Conservation (phyloP, 2,888 invertebrate genomes). For the Ceriagrion tenellum region DNA sequence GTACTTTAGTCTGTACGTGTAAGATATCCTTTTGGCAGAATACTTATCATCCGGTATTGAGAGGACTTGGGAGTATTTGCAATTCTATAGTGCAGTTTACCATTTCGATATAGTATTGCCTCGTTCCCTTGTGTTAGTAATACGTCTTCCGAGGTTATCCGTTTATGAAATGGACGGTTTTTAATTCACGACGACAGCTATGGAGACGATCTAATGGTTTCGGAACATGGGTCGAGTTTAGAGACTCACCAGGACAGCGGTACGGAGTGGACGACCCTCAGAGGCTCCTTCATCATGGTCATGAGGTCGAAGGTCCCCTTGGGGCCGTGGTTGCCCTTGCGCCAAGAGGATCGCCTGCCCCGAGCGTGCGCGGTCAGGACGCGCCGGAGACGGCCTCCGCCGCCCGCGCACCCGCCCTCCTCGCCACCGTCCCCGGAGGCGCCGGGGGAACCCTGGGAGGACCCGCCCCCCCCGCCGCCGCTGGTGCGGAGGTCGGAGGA, state of each 20-base stretch:
- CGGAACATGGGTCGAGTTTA: too few species aligned
- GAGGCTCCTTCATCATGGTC: conserved; percentile 76
- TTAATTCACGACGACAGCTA: too few species aligned
- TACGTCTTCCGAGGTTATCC: too few species aligned
- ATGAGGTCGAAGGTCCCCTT: conserved; percentile 74
- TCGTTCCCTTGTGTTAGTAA: too few species aligned
- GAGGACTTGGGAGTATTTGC: too few species aligned
- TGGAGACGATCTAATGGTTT: too few species aligned
- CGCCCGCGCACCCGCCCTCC: neutral
- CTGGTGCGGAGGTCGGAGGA: conserved; percentile 72
- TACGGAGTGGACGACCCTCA: conserved; percentile 76
- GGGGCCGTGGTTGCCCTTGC: conserved; percentile 71
- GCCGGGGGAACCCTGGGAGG: conserved; percentile 67
- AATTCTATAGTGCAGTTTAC: too few species aligned
- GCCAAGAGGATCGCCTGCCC: conserved; percentile 72
- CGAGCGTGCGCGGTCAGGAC: conserved; percentile 76
- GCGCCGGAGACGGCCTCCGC: conserved; percentile 75
- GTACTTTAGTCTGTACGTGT: too few species aligned
- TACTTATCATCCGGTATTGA: too few species aligned
- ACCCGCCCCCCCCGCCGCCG: conserved; percentile 70
- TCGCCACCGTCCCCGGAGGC: conserved; percentile 70
- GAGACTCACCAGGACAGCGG: conserved; percentile 76
- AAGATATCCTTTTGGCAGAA: too few species aligned
- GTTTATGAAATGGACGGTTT: too few species aligned
- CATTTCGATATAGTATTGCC: too few species aligned